A percentile compares a stretch with the other conserved stretches of the same genome.
These are phyloP conservation scores for Formicarius rufipectus DNA, from an alignment of 2,113 vertebrate genomes.

Conservation along the genomic window DNA sequence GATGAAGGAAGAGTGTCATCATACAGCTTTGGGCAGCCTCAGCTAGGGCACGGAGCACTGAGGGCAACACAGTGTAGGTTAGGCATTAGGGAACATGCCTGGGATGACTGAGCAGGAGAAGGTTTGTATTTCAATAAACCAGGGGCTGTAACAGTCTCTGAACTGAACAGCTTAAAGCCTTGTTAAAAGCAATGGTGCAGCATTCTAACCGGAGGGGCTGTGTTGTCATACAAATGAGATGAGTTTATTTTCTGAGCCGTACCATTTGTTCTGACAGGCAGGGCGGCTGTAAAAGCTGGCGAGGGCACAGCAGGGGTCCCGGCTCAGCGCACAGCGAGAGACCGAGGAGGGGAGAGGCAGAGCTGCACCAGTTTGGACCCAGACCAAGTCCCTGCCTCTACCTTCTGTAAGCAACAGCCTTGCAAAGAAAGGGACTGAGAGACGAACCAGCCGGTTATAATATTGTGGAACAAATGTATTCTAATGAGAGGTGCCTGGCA, in stretches of 20 bases:
- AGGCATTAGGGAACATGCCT: background rate
- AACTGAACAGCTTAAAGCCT: conserved; percentile 71
- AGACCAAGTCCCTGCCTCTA: conserved; percentile 89
- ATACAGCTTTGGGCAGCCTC: background rate
- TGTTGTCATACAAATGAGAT: conserved; percentile 95
- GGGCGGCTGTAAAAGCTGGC: conserved; percentile 86
- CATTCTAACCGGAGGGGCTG: conserved; percentile 88
- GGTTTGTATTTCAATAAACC: conserved; percentile 49
- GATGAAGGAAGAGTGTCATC: background rate
- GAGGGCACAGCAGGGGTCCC: conserved; percentile 85
- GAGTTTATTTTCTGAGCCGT: conserved; percentile 91
- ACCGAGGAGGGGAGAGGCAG: conserved; percentile 65
- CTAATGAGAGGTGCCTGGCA: conserved; percentile 83
- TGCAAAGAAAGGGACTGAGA: conserved; percentile 22
- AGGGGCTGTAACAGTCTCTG: conserved; percentile 29
- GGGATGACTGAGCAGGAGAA: background rate
- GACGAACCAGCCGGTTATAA: conserved; percentile 83
- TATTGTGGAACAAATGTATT: conserved; percentile 86
- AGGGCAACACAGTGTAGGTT: background rate
- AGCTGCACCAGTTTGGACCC: conserved; percentile 83
- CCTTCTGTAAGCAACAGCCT: conserved; percentile 89
- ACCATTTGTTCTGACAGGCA: conserved; percentile 93
- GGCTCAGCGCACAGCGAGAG: conserved; percentile 80
- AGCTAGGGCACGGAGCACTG: background rate
- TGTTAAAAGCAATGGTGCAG: conserved; percentile 82